A percentile compares a stretch with the other conserved stretches of the same genome.
Evolutionary conservation across 1,140 invertebrate species (phyloP).

Genomic region (Fopius arisanus): DNA sequence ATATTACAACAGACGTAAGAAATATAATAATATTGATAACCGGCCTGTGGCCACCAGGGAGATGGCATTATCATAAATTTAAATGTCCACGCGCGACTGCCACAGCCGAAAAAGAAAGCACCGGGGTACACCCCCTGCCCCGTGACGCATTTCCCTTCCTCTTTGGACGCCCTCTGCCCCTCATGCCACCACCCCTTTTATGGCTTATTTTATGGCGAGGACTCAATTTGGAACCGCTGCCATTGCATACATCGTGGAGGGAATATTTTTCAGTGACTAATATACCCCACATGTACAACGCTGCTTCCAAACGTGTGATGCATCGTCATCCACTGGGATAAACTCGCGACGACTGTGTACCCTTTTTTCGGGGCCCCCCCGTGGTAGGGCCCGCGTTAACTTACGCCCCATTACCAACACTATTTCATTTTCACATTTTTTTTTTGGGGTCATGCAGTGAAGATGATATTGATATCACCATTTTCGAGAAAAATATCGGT

Average conservation of each 20-base stretch:
- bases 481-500: too few relatives aligned
- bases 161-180: constrained; percentile 15
- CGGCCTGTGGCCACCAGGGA: constrained; percentile 42
- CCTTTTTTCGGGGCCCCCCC: constrained; percentile 29
- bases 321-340: constrained; percentile 40
- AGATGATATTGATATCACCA: too few relatives aligned
- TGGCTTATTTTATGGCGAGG: constrained; percentile 63
- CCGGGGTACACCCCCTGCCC: constrained; percentile 31
- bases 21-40: constrained; percentile 55
- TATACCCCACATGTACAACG: constrained; percentile 45
- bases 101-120: constrained; percentile 15
- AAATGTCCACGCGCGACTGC: constrained; percentile 51
- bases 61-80: constrained; percentile 62
- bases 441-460: neutral
- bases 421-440: constrained; percentile 19
- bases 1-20: constrained; percentile 33
- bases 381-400: constrained; percentile 49
- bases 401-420: constrained; percentile 45
- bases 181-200: constrained; percentile 49
- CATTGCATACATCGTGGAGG: neutral
- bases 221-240: constrained; percentile 55
- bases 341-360: neutral
- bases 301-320: constrained; percentile 48
- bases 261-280: constrained; percentile 44
- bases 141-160: constrained; percentile 41